These are phyloP conservation scores for Herminia tarsipennalis DNA, from an alignment of 2,888 invertebrate genomes.

Conservation along the genomic window DNA sequence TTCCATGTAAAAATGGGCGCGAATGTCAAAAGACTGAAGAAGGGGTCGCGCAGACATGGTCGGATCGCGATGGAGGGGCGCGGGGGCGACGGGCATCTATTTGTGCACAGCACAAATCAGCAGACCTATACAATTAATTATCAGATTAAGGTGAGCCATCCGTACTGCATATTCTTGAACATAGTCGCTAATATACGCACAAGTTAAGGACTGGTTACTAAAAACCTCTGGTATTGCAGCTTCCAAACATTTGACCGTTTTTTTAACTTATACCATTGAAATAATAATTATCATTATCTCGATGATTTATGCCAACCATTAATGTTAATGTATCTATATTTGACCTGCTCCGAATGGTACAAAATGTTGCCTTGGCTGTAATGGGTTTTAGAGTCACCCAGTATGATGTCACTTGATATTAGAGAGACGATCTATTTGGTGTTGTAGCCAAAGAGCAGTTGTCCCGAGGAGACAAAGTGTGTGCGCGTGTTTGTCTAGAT, in stretches of 20 bases:
- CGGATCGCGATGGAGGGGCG: constrained; percentile 57
- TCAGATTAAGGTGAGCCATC: constrained; percentile 84
- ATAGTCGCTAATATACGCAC: constrained; percentile 60
- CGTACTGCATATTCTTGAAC: constrained; percentile 71
- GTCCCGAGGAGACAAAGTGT: constrained; percentile 50
- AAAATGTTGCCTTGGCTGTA: constrained; percentile 40
- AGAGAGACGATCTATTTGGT: constrained; percentile 42
- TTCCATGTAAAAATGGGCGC: constrained; percentile 84
- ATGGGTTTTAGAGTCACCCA: constrained; percentile 22
- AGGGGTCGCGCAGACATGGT: constrained; percentile 68
- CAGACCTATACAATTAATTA: constrained; percentile 84
- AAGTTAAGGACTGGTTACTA: constrained; percentile 55
- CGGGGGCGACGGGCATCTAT: constrained; percentile 73
- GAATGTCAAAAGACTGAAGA: constrained; percentile 84
- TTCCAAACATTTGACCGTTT: constrained; percentile 44
- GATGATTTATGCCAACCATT: constrained; percentile 30
- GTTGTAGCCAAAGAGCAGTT: constrained; percentile 49
- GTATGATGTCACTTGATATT: constrained; percentile 39
- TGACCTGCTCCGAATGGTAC: constrained; percentile 23
- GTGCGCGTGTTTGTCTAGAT: constrained; percentile 52
- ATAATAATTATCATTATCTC: too few relatives aligned
- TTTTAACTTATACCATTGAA: too few relatives aligned
- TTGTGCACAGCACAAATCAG: constrained; percentile 83
- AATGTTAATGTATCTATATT: constrained; percentile 28
- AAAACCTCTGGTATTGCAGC: constrained; percentile 47